Conservation (phyloP, 2,888 invertebrate species). For the Lordiphosa andalusiaca region DNA sequence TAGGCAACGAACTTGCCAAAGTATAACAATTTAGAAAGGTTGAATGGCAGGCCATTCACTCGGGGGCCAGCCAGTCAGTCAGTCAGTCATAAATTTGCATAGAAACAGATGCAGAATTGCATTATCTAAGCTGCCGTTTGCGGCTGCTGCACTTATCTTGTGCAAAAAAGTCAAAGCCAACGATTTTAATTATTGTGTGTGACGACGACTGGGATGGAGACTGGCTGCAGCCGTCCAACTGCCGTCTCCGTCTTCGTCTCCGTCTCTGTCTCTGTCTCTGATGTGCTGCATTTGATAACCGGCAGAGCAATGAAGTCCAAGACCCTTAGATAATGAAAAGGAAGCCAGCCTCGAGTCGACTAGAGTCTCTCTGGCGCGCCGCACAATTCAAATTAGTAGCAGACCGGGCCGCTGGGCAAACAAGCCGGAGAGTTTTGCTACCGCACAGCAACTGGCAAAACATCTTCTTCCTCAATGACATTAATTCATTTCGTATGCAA, state of each 20-base stretch:
- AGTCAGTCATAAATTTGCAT: slow-evolving; percentile 66
- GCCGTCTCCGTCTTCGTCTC: slow-evolving; percentile 3
- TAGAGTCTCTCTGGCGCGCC: slow-evolving; percentile 27
- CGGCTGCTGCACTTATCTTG: slow-evolving; percentile 47
- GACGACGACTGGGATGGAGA: slow-evolving; percentile 29
- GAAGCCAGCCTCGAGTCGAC: slow-evolving; percentile 39
- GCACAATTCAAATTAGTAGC: slow-evolving; percentile 61
- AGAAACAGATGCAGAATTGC: slow-evolving; percentile 39
- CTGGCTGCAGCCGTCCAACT: slow-evolving; percentile 1
- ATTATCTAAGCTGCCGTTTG: slow-evolving; percentile 21
- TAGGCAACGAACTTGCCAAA: slow-evolving; percentile 35
- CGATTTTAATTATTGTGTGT: slow-evolving; percentile 71
- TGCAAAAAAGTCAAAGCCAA: slow-evolving; percentile 36
- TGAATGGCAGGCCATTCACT: slow-evolving; percentile 61
- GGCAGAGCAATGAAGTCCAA: slow-evolving; percentile 51
- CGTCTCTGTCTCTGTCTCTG: slow-evolving; percentile 27
- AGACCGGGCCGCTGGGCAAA: slow-evolving; percentile 6
- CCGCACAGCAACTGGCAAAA: slow-evolving; percentile 42
- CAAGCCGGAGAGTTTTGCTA: no score
- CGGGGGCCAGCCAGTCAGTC: slow-evolving; percentile 34
- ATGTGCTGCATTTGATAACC: slow-evolving; percentile 69
- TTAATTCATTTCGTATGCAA: slow-evolving; percentile 76
- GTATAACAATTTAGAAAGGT: slow-evolving; percentile 62
- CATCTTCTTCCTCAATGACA: slow-evolving; percentile 74
- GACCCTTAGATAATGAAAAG: slow-evolving; percentile 69